A percentile compares a stretch with the other conserved stretches of the same genome.
These are phyloP conservation scores for Mohoua ochrocephala DNA, from an alignment of 2,113 vertebrate species.

Conservation along the genomic window DNA sequence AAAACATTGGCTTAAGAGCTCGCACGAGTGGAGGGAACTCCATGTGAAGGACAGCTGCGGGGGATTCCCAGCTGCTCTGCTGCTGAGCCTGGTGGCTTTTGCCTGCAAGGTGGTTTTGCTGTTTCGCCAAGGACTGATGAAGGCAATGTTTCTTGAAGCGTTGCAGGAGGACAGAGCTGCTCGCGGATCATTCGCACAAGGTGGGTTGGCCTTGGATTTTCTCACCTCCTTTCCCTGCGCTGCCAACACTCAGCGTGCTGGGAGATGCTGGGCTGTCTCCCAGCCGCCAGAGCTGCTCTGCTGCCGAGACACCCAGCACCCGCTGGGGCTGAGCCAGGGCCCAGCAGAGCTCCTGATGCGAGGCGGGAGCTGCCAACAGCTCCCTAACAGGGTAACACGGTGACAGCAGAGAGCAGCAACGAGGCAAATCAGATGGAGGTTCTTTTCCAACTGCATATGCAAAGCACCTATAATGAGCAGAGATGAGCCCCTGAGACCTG, in stretches of 20 bases:
- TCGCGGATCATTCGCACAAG: not conserved
- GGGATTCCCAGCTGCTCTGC: not conserved
- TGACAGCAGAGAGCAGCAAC: not conserved
- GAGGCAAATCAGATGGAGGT: not conserved
- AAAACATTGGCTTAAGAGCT: constrained; percentile 51
- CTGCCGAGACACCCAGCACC: accelerated
- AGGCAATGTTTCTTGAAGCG: not conserved
- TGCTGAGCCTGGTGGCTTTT: not conserved
- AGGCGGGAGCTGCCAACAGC: not conserved
- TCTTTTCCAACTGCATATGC: not conserved
- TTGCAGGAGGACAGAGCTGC: not conserved
- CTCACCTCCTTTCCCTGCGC: not conserved
- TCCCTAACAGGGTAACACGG: not conserved
- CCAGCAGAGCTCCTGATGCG: accelerated
- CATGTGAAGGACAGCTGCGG: not conserved
- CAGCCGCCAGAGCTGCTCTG: accelerated
- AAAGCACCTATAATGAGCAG: constrained; percentile 19
- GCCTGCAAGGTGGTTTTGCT: not conserved
- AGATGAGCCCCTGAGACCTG: not conserved
- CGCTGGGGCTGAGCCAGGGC: not conserved
- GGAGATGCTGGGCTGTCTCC: not conserved
- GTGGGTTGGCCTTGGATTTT: not conserved
- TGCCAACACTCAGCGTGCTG: not conserved
- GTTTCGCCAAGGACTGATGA: not conserved
- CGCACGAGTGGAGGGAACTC: not conserved